Evolutionary conservation across 2,888 invertebrate species (phyloP), one percentile per base, ranked within the genome.

Genomic region (Patella depressa): DNA sequence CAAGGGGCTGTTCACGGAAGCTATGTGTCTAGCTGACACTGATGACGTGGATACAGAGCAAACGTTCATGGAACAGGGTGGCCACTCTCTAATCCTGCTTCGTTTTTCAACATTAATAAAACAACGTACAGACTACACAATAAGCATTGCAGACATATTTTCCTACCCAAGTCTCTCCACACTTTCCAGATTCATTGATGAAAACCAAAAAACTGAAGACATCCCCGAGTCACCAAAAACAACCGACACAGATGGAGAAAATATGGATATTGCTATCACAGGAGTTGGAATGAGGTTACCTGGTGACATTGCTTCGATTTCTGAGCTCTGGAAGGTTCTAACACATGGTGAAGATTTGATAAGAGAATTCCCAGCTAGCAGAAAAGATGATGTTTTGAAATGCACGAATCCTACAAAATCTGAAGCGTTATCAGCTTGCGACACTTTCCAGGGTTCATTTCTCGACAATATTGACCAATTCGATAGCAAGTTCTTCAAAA

Each of bases 21-120:
- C 65, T 24, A 65, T 65, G 19, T 19, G 65, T 12, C 3, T 65
- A 19, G 45, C 7, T 45, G 24, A 65, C 24, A 12, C 11, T 65
- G 65, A 24, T 65, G 24, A 19, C 65, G 24, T 65, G 19, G 65
- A 65, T 65, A 65, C 19, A 19, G 65, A 65, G 19, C 65, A 15
- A 14, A 65, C 65, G 11, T 65, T 65, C 24, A 65, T 65, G 65
- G 65, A 65, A 65, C 65, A 65, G 24, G 65, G 65, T 24, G 65
- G 65, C 14, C 65, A 65, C 24, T 65, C 65, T 12, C 24, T 65
- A 24, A 65, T 24, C 19, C 65, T 65, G 2, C 65, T 65, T 19
- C 65, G 65, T 65, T 65, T 65, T 2, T 19, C 65, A 5, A 24
- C 65, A 65, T 65, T 24, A 3, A 19, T 65, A 19, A 65, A 65